Evolutionary conservation across 2,797 vertebrate genomes (phyloP).

Genomic region (Hoplostethus mediterraneus): DNA sequence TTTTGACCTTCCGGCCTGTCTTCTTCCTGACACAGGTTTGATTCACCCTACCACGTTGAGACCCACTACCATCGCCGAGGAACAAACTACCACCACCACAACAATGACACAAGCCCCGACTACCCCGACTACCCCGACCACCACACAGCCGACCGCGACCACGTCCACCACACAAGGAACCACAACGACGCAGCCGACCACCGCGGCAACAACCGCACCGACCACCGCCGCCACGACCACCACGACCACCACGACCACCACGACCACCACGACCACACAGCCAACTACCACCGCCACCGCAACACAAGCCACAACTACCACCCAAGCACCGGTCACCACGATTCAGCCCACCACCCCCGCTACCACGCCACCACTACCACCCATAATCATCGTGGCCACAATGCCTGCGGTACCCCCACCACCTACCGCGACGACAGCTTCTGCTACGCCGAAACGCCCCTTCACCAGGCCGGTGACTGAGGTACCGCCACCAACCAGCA

Average conservation of each 20-base stretch:
- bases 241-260: not conserved
- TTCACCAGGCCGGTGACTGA: not conserved
- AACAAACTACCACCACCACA: conserved; percentile 37
- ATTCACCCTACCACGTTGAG: conserved; percentile 76
- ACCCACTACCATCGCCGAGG: conserved; percentile 45
- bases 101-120: conserved; percentile 8
- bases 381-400: conserved; percentile 35
- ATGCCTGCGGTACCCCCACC: conserved; percentile 10
- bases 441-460: conserved; percentile 5
- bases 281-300: conserved; percentile 5
- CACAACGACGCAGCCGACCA: not conserved
- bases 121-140: conserved; percentile 3
- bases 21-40: conserved; percentile 67
- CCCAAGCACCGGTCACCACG: conserved; percentile 2
- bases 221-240: not conserved
- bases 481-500: not conserved
- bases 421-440: conserved; percentile 4
- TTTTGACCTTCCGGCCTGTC: not conserved
- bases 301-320: conserved; percentile 21
- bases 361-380: conserved; percentile 45
- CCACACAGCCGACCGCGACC: not conserved
- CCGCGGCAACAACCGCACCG: not conserved
- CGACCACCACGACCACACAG: not conserved
- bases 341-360: conserved; percentile 20
- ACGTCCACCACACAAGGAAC: conserved; percentile 14